Evolutionary conservation across 2,113 vertebrate species (phyloP), one percentile per base, ranked within the genome.

Genomic region (Amphiprion ocellaris): DNA sequence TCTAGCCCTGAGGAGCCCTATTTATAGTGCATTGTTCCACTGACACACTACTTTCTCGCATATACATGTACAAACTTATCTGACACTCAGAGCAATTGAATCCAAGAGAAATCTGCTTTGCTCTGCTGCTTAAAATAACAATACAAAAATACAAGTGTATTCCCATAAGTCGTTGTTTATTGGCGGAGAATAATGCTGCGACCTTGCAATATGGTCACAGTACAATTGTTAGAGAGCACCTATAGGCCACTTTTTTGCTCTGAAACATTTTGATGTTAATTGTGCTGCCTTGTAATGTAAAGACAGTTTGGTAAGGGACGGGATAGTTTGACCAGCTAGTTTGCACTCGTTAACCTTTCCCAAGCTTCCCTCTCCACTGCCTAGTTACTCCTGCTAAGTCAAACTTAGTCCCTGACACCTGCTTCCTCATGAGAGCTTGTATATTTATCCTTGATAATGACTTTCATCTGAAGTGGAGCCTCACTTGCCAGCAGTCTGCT

Each of bases 21-120:
- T 92, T 90, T 88, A 90, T 93, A 94, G 92, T 58, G 52, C 88
- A 90, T 93, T 94, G 91, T 93, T 94, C 91, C 87, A 90, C 81
- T 92, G 84, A 90, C 90, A 90, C 79, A 92, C 81, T 83, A 69
- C 68, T 90, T 92, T 93, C 66, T 91, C 84, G 77, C 12, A 62
- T 74, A 87, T 77, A 75, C 65, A 79, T 26, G 0, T 50, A 78
- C 66, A 66, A 6, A 69, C 74, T 53, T 85, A 58, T 87, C 79
- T 68, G 70, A 67, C 50, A 19, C 64, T 78, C 59, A 33, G 59
- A 76, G 69, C 23, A 59, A 74, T 26, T 58, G 26, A 58, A 62
- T 70, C 61, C 23, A 2, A 14, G 37, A 71, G 69, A 63, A 26
- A 50, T 69, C 23, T 63, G 55, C 77, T 82, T 47, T 33, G 44